Base-by-base conservation (phyloP, 2,113 vertebrate species). In the Falco punctatus region DNA sequence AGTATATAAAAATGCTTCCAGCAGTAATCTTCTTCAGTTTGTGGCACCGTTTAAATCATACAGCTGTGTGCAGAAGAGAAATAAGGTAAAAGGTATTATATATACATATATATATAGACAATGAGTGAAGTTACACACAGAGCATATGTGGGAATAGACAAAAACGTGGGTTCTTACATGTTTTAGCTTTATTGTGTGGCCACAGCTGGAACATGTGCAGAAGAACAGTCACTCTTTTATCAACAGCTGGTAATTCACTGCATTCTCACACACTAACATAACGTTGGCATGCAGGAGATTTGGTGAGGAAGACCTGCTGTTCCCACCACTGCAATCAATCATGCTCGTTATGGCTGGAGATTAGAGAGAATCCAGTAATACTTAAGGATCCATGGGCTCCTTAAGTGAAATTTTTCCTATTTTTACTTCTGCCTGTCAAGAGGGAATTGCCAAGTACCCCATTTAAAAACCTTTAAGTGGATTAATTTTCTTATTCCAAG, bases 301-400 rank as follows among this genome's bases (percentile, higher is more conserved):
- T 54, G 28, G 75, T 94, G 88, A 97, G 48, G 71, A 92, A 77
- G 81, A 82, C 62, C 74, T 92, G 73, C 81, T 90, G 90, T 93
- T 90, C 54, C 49, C 75, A 15, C 35, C 79, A 70, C 54, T 77
- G 74, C 48, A 80, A 80, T 95, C 90, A 94, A 90, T 95, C 71
- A 90, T 40, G 8, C 11, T 86, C 12, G 8, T 72, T 69, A 82
- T 38, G 27, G 38, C 26, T 88, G 54, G 26, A 90, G 52, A 80
- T 88, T 80, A 92, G 66, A 90, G 33, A 71, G 10, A 85, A 73
- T 80, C 11, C 79, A 90, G 30, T 54, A 90, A 77, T 82, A 58
- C 26, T 32, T 91, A 32, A 77, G 54, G 58, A 73, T 70, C 28
- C 13, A 58, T 38, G 19, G n/a, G 16, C 38, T 38, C 38, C 38